phyloP scores from a whole-genome alignment of 1,140 invertebrate species.

The Ridgeia piscesae region DNA sequence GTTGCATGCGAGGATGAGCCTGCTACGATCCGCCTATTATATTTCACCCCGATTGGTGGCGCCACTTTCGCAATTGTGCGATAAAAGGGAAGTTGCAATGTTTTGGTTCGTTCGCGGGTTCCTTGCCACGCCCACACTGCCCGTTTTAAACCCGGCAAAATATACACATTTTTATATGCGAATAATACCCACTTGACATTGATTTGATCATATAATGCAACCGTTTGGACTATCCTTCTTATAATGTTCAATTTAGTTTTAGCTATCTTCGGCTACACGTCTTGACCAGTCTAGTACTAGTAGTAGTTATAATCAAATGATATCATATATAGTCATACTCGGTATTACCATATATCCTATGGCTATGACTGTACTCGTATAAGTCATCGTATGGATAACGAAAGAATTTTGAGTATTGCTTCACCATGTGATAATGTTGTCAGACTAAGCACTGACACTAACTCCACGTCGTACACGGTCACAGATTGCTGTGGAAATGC shows the following conservation, averaged over 20 bases:
- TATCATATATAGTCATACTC: too few relatives aligned
- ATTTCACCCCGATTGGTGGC: not conserved
- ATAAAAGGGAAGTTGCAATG: conserved; percentile 19
- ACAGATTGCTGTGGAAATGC: not conserved
- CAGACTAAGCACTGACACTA: not conserved
- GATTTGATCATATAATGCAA: not conserved
- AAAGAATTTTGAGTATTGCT: not conserved
- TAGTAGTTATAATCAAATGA: too few relatives aligned
- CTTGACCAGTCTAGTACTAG: too few relatives aligned
- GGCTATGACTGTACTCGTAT: not conserved
- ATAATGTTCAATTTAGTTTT: too few relatives aligned
- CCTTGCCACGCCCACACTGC: conserved; percentile 17
- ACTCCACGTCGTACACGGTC: not conserved
- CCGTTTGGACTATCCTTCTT: too few relatives aligned
- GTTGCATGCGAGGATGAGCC: too few relatives aligned
- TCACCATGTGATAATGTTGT: not conserved
- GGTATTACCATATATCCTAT: too few relatives aligned
- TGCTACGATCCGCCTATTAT: too few relatives aligned
- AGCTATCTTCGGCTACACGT: too few relatives aligned
- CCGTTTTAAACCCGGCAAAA: not conserved
- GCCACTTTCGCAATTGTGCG: conserved; percentile 20
- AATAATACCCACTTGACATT: not conserved
- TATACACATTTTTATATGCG: not conserved
- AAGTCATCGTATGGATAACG: not conserved
- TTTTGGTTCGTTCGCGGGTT: conserved; percentile 24